Evolutionary conservation across 2,113 vertebrate species (phyloP).

Genomic region (Orthonyx spaldingii): DNA sequence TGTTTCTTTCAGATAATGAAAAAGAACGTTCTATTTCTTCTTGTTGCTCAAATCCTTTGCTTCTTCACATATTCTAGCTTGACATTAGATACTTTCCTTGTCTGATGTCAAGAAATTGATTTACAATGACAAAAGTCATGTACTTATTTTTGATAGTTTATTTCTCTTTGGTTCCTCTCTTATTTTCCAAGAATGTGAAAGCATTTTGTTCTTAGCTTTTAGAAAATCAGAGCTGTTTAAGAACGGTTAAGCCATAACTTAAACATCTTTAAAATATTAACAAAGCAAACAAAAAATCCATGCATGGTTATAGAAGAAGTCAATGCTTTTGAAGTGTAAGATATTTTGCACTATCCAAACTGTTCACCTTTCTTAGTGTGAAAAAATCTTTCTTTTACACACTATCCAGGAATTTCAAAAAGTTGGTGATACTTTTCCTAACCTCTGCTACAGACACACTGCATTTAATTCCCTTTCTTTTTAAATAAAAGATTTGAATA

Average conservation of each 20-base stretch:
- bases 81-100: not conserved
- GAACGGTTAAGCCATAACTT: not conserved
- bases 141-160: not conserved
- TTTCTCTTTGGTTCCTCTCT: not conserved
- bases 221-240: not conserved
- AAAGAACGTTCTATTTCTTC: not conserved
- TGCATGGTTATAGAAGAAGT: not conserved
- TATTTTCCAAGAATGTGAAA: not conserved
- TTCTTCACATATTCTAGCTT: not conserved
- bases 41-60: not conserved
- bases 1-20: not conserved
- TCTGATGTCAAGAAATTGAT: not conserved
- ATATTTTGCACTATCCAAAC: not conserved
- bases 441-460: not conserved
- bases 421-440: not conserved
- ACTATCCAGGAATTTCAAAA: not conserved
- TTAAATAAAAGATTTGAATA: rapidly evolving
- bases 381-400: not conserved
- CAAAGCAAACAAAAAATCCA: not conserved
- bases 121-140: not conserved
- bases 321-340: not conserved
- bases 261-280: not conserved
- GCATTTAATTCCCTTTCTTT: not conserved
- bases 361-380: not conserved
- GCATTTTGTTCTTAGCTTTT: not conserved